Evolutionary conservation across 2,113 vertebrate species (phyloP), one percentile per base, ranked within the genome.

Genomic region (Nyctereutes procyonoides): DNA sequence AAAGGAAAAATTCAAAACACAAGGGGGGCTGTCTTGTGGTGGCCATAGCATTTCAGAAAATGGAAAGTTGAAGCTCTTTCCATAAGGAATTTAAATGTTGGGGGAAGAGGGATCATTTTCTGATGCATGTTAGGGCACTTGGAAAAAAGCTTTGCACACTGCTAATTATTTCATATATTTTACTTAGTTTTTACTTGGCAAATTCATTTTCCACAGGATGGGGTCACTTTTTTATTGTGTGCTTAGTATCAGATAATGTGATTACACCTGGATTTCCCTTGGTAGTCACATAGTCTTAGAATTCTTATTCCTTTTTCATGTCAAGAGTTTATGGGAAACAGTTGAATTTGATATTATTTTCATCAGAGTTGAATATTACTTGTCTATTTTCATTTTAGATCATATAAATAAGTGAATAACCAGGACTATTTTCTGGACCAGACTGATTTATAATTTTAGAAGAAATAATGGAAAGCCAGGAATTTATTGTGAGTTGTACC

Each of bases 1-100:
- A 76, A 58, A 69, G 79, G 43, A 69, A 87, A 91, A 56, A 80
- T 73, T 73, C 51, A 43, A 91, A 91, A 71, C 8, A 19, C 83
- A 55, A 97, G 90, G 86, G 94, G 94, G 51, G 95, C 97, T 96
- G 96, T 96, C 96, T 98, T 97, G 98, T 98, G 98, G 97, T 80
- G n/a, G 63, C 28, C 24, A 0, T 77, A 81, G 51, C 30, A 93
- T 81, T 87, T 95, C 60, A 74, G 56, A 65, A 85, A 94, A 91
- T 51, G 2, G 38, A 55, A 94, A 96, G 62, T 48, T 30, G 15
- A 90, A 67, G 58, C 51, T 48, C 48, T 60, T 63, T 81, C 8
- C 73, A 0, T 55, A 60, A 87, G n/a, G 48, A 95, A 73, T 14
- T 28, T 48, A 85, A 38, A 26, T 1, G 16, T n/a, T 4, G n/a